Conservation (phyloP, 2,888 invertebrate genomes). For the Drosophila hawaiiensis region DNA sequence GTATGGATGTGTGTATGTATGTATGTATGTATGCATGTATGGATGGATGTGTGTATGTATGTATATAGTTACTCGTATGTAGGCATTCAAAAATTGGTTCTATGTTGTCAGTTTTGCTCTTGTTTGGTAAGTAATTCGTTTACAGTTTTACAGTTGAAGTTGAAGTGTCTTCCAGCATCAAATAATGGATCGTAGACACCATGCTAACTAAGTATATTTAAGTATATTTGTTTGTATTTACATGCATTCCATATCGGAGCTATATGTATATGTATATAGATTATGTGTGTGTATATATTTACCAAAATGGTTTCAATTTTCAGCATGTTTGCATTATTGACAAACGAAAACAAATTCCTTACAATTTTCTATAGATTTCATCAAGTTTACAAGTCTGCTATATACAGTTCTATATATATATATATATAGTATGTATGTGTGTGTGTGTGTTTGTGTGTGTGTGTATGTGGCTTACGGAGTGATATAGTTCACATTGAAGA, state of each 20-base stretch:
- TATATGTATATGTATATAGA: constrained; percentile 23
- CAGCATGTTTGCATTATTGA: constrained; percentile 28
- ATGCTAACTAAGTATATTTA: constrained; percentile 46
- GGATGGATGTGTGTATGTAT: constrained; percentile 4
- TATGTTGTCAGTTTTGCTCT: constrained; percentile 53
- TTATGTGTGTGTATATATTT: constrained; percentile 11
- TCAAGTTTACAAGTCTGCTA: constrained; percentile 33
- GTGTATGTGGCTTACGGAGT: constrained; percentile 15
- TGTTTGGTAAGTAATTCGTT: constrained; percentile 21
- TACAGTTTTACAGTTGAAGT: constrained; percentile 15
- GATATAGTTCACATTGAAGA: constrained; percentile 8
- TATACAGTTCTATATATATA: constrained; percentile 17
- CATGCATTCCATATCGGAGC: constrained; percentile 31
- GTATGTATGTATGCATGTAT: background rate
- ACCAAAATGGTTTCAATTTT: constrained; percentile 18
- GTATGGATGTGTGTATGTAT: background rate
- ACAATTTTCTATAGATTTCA: constrained; percentile 21
- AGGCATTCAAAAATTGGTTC: constrained; percentile 77
- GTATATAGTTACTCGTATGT: constrained; percentile 48
- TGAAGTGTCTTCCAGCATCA: constrained; percentile 28
- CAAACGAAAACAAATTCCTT: constrained; percentile 22
- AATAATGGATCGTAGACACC: constrained; percentile 26
- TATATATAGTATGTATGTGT: background rate
- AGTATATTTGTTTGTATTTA: constrained; percentile 48
- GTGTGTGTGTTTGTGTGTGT: constrained; percentile 1